Evolutionary conservation across 2,888 invertebrate species (phyloP).

Genomic region (Temnothorax unifasciatus): DNA sequence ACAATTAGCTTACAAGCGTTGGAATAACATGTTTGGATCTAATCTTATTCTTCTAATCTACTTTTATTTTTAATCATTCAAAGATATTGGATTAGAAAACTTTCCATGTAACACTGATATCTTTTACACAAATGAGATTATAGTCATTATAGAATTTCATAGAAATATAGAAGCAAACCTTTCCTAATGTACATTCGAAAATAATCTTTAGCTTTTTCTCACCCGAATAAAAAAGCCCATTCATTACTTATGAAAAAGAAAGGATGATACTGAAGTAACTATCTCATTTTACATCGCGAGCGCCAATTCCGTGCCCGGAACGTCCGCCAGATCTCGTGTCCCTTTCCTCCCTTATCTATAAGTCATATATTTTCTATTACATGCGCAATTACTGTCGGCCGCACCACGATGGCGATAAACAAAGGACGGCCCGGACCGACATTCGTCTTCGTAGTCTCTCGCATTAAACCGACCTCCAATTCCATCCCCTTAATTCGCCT

Average conservation of each 20-base stretch:
- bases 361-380: conserved; percentile 45
- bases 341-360: conserved; percentile 19
- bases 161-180: neutral
- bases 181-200: neutral
- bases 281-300: neutral
- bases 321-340: neutral
- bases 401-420: conserved; percentile 14
- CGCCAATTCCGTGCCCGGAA: neutral
- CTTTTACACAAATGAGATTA: neutral
- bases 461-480: conserved; percentile 30
- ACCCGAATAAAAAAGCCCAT: neutral
- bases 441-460: conserved; percentile 43
- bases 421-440: conserved; percentile 13
- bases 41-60: neutral
- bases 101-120: neutral
- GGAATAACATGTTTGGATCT: neutral
- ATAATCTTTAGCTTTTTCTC: conserved; percentile 3
- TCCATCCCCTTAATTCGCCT: neutral
- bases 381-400: conserved; percentile 35
- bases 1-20: neutral
- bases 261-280: neutral
- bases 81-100: neutral
- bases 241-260: neutral
- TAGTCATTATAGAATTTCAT: neutral
- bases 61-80: neutral